Evolutionary conservation across 2,888 invertebrate species (phyloP).

Genomic region (Caenorhabditis drosophilae): DNA sequence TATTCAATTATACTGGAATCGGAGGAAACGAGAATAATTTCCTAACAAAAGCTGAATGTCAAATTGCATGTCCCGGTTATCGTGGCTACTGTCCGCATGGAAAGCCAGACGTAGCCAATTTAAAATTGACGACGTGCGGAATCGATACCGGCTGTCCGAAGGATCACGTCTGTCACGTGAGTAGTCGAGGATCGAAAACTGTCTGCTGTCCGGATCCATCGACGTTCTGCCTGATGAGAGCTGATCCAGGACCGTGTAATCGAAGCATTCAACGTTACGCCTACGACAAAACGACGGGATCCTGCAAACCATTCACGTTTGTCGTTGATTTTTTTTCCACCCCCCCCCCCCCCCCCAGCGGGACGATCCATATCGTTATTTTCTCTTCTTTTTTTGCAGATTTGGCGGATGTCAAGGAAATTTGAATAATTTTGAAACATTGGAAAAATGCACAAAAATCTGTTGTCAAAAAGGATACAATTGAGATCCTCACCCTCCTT

Average conservation of each 20-base stretch:
- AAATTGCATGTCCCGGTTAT: conserved; percentile 51
- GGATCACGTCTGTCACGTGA: conserved; percentile 63
- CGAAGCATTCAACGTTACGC: conserved; percentile 51
- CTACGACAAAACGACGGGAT: conserved; percentile 50
- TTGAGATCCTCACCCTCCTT: conserved; percentile 2
- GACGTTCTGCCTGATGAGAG: conserved; percentile 57
- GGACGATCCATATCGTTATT: background rate
- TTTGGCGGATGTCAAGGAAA: conserved; percentile 66
- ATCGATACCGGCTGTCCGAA: conserved; percentile 54
- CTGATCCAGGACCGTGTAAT: conserved; percentile 59
- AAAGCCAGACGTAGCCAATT: conserved; percentile 44
- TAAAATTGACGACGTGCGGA: conserved; percentile 51
- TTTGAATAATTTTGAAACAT: conserved; percentile 59
- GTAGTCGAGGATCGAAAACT: conserved; percentile 51
- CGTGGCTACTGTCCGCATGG: conserved; percentile 63
- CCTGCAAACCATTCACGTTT: conserved; percentile 52
- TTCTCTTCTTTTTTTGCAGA: conserved; percentile 31
- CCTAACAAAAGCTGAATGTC: conserved; percentile 54
- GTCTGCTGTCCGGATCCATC: conserved; percentile 65
- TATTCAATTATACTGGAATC: conserved; percentile 59
- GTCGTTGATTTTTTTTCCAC: conserved; percentile 3
- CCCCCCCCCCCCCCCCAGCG: background rate
- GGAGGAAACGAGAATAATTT: conserved; percentile 67
- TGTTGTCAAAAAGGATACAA: conserved; percentile 62
- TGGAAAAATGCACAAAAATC: conserved; percentile 64